Conservation (phyloP, 2,888 invertebrate species). For the Rhopalosiphum nymphaeae region DNA sequence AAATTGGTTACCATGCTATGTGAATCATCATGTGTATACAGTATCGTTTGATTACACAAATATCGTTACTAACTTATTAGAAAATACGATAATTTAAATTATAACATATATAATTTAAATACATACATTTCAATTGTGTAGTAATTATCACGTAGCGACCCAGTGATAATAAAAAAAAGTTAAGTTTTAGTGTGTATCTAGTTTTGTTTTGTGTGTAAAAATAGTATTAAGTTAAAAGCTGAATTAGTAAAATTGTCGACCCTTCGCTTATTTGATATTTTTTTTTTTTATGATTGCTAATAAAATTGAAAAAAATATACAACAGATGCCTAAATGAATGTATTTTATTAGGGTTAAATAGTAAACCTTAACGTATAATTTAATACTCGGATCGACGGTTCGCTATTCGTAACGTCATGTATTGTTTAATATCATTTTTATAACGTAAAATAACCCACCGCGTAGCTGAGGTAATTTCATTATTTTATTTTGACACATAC, state of each 20-base stretch:
- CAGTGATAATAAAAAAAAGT: neutral
- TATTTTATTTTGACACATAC: neutral
- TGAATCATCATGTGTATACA: neutral
- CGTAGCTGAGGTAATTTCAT: slow-evolving; percentile 6
- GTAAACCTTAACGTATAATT: slow-evolving; percentile 14
- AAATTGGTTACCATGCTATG: neutral
- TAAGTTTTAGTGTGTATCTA: neutral
- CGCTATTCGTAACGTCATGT: neutral
- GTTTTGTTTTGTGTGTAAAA: neutral
- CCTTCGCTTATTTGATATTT: neutral
- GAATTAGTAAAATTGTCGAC: neutral
- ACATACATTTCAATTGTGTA: neutral
- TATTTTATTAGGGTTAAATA: slow-evolving; percentile 13
- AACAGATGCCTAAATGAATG: neutral
- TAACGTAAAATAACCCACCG: neutral
- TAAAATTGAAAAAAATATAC: neutral
- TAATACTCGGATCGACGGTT: neutral
- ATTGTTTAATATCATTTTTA: slow-evolving; percentile 29
- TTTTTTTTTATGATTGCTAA: neutral
- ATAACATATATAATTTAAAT: neutral
- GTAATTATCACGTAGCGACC: neutral
- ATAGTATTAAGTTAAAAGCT: neutral
- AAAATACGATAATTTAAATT: neutral
- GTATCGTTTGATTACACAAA: neutral
- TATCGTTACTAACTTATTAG: neutral